Evolutionary conservation across 23 tunicate genomes (phyloP).

Genomic region (Trididemnum clinides): DNA sequence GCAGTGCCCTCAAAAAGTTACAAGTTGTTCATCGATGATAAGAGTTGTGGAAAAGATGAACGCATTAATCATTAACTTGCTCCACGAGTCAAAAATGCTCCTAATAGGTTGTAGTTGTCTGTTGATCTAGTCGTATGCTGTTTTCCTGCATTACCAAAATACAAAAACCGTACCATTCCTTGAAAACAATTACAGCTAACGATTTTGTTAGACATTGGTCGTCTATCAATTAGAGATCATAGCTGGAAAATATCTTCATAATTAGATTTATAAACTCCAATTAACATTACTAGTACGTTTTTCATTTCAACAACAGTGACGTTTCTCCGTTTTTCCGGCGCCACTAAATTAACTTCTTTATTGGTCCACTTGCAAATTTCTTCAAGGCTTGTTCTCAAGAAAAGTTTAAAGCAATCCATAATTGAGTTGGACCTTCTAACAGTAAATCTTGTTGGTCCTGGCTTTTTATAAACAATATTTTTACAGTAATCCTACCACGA

Average conservation of each 20-base stretch:
- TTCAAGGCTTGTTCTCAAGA: neutral
- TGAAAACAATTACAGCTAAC: neutral
- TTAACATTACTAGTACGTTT: neutral
- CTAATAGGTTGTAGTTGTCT: neutral
- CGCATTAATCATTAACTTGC: neutral
- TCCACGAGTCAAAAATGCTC: neutral
- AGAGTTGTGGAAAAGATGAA: neutral
- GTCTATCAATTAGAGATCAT: neutral
- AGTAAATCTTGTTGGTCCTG: neutral
- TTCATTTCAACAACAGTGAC: neutral
- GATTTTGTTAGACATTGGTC: neutral
- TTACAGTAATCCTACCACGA: too few species aligned
- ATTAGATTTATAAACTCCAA: neutral
- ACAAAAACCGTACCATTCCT: neutral
- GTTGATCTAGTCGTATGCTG: neutral
- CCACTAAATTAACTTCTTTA: too few species aligned
- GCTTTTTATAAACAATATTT: neutral
- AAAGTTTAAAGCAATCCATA: neutral
- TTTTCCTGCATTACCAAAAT: neutral
- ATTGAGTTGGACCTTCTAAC: neutral
- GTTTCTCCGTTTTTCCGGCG: too few species aligned
- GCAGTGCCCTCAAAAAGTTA: neutral
- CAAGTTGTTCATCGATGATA: neutral
- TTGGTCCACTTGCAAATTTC: too few species aligned
- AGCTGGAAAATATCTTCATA: neutral